Percentiles rank a stretch among this genome's conserved stretches.
phyloP scores from a whole-genome alignment of 2,797 vertebrate genomes.

The Sebastes glaucus region DNA sequence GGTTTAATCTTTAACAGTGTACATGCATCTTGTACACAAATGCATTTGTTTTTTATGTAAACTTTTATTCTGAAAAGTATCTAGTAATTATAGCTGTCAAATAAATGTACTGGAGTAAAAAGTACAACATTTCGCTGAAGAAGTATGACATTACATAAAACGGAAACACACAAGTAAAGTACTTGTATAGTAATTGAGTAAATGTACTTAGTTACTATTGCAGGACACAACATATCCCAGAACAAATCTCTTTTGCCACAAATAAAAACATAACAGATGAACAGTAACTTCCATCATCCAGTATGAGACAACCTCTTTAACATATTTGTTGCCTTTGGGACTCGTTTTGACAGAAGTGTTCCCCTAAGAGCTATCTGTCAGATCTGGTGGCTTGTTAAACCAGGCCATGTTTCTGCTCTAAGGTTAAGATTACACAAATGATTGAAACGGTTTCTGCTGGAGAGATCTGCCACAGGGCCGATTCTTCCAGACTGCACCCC shows the following conservation, averaged over 20 bases:
- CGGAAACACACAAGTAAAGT: neutral
- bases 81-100: neutral
- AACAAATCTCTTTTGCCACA: neutral
- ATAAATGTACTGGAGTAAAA: neutral
- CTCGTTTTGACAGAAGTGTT: conserved; percentile 37
- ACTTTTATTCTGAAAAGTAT: neutral
- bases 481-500: conserved; percentile 50
- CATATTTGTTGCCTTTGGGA: conserved; percentile 48
- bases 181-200: neutral
- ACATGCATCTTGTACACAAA: neutral
- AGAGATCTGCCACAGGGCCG: conserved; percentile 39
- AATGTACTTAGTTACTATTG: neutral
- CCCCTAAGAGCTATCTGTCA: conserved; percentile 43
- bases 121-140: neutral
- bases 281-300: conserved; percentile 31
- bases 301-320: conserved; percentile 39
- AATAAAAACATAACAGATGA: conserved; percentile 44
- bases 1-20: neutral
- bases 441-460: conserved; percentile 70
- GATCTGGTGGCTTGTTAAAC: conserved; percentile 58
- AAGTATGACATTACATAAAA: neutral
- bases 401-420: conserved; percentile 61
- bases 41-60: neutral
- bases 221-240: neutral
- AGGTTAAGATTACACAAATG: conserved; percentile 68